phyloP scores from a whole-genome alignment of 1,140 invertebrate genomes.

The Limonius californicus region DNA sequence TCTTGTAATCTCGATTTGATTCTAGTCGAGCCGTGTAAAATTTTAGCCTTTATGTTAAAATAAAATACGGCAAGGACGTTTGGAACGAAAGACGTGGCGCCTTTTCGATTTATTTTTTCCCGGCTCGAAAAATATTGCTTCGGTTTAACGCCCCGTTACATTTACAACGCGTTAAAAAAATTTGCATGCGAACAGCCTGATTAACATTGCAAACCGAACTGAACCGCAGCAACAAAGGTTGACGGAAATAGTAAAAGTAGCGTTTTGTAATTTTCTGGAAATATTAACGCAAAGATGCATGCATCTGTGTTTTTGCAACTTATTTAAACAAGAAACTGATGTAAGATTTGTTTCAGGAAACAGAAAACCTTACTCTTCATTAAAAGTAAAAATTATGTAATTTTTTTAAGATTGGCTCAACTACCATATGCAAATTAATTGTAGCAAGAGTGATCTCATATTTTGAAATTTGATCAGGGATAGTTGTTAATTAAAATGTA shows the following conservation, averaged over 20 bases:
- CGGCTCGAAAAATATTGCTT: not conserved
- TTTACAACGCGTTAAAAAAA: not conserved
- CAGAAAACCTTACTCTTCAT: not conserved
- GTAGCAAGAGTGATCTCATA: too few species aligned
- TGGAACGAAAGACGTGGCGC: not conserved
- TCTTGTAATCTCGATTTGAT: not conserved
- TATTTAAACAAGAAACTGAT: not conserved
- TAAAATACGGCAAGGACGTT: conserved; percentile 11
- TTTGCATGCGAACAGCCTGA: not conserved
- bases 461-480: too few species aligned
- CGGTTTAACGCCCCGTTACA: not conserved
- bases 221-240: not conserved
- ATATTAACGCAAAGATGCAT: not conserved
- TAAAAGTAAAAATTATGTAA: too few species aligned
- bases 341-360: conserved; percentile 6
- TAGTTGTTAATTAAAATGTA: too few species aligned
- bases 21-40: not conserved
- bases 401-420: too few species aligned
- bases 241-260: not conserved
- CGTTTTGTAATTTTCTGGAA: conserved; percentile 9
- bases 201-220: not conserved
- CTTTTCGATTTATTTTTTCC: not conserved
- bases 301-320: not conserved
- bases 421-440: too few species aligned
- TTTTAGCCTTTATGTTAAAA: not conserved